Evolutionary conservation across 2,797 vertebrate species (phyloP), one percentile per base, ranked within the genome.

Genomic region (Takifugu rubripes): DNA sequence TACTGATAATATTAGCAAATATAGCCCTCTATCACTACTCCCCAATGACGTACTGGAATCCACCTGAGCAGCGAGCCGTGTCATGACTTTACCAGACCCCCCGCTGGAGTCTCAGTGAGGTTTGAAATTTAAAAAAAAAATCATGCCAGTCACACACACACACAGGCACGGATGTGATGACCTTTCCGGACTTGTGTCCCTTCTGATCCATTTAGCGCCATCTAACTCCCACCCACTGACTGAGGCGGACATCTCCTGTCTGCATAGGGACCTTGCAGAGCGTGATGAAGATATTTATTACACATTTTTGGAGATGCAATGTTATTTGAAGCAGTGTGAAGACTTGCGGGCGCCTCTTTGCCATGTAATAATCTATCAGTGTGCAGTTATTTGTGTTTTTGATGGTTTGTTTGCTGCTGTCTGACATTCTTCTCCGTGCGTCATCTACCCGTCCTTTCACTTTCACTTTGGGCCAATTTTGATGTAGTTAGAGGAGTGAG

Each of bases 121-220:
- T 81, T 85, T 77, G 79, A 79, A 84, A 68, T 70, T 21, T 1
- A 1, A 1, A 21, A 21, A 21, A 21, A 61, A 79, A 71, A 62
- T 49, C 56, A 56, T 48, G 16, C 25, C 16, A 74, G 48, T 58
- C 66, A 57, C 48, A 25, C 25, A 25, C 51, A 54, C 46, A 52
- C 42, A 61, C 59, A 65, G 65, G 56, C 62, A 1, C 21, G 2
- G 53, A 68, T 72, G 49, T 75, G 67, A 54, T 14, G 4, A 80
- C 77, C 82, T 84, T 80, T 83, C 61, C 48, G 71, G 12, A 72
- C 78, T 73, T 58, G 54, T 74, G 61, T 75, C 64, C 52, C 26
- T 64, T 84, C 73, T 79, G 75, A 84, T 81, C 72, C 74, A 77
- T 59, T 72, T 79, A 69, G 25, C 2, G 15, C 64, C 64, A 62